phyloP scores from a whole-genome alignment of 2,888 invertebrate genomes.

The Diaprepes abbreviatus region DNA sequence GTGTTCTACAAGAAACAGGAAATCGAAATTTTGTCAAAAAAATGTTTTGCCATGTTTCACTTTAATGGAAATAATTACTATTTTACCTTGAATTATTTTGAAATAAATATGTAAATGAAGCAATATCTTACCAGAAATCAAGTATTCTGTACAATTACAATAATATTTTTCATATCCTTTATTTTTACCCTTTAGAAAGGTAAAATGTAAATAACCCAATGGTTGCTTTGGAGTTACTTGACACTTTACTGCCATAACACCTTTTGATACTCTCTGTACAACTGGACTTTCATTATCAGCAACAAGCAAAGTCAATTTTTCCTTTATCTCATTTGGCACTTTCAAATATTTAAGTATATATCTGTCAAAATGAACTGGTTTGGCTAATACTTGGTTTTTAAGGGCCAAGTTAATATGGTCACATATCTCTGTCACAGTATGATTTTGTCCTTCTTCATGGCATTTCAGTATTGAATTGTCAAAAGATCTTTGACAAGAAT shows the following conservation, averaged over 20 bases:
- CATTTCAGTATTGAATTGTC: slow-evolving; percentile 71
- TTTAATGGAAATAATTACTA: too few species aligned
- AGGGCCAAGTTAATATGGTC: slow-evolving; percentile 77
- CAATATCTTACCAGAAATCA: slow-evolving; percentile 50
- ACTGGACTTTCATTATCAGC: slow-evolving; percentile 74
- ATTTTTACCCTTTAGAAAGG: slow-evolving; percentile 69
- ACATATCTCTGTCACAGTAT: slow-evolving; percentile 61
- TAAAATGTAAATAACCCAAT: slow-evolving; percentile 79
- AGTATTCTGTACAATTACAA: slow-evolving; percentile 58
- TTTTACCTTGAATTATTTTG: too few species aligned
- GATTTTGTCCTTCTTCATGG: slow-evolving; percentile 65
- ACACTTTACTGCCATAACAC: slow-evolving; percentile 80
- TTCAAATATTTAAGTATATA: slow-evolving; percentile 72
- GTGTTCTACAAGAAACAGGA: too few species aligned
- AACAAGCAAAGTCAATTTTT: slow-evolving; percentile 73
- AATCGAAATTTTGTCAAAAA: too few species aligned
- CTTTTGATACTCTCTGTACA: slow-evolving; percentile 79
- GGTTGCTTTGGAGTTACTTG: slow-evolving; percentile 77
- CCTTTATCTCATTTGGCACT: slow-evolving; percentile 73
- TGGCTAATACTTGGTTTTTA: slow-evolving; percentile 74
- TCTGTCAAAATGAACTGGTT: slow-evolving; percentile 73
- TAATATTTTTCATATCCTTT: slow-evolving; percentile 66
- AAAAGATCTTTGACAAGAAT: slow-evolving; percentile 71
- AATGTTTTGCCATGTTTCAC: too few species aligned
- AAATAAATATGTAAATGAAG: too few species aligned